Percentiles rank a stretch among this genome's conserved stretches.
phyloP scores from a whole-genome alignment of 30 jellyfish, hydroid and myxozoan species.

The Cassiopea andromeda region DNA sequence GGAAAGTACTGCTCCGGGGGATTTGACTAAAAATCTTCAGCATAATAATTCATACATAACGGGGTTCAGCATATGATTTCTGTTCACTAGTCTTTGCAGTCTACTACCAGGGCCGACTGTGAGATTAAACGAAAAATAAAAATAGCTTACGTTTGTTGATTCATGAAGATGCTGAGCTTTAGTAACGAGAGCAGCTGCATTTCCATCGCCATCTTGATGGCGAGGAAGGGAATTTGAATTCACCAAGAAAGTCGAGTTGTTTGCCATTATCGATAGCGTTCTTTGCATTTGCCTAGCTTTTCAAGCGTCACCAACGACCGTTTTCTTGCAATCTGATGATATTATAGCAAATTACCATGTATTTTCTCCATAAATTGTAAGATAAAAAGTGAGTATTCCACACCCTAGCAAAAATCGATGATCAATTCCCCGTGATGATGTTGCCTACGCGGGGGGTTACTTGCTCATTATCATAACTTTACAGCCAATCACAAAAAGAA shows the following conservation, averaged over 20 bases:
- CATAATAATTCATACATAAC: neutral
- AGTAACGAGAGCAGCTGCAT: conserved; percentile 49
- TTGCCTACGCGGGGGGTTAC: conserved; percentile 83
- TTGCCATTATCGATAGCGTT: conserved; percentile 25
- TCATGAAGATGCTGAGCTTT: conserved; percentile 38
- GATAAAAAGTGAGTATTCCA: conserved; percentile 35
- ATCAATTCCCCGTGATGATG: conserved; percentile 78
- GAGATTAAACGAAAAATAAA: neutral
- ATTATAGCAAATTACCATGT: neutral
- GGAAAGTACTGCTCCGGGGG: conserved; percentile 62
- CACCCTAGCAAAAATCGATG: conserved; percentile 52
- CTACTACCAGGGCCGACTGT: neutral
- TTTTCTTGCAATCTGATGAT: neutral
- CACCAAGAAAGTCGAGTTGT: conserved; percentile 21
- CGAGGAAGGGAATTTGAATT: conserved; percentile 62
- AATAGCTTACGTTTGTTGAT: conserved; percentile 30
- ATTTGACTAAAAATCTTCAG: conserved; percentile 19
- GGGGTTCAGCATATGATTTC: conserved; percentile 1
- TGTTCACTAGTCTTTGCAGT: neutral
- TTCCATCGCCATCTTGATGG: conserved; percentile 77
- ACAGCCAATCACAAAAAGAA: neutral
- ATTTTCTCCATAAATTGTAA: neutral
- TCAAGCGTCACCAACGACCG: neutral
- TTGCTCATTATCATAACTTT: conserved; percentile 48
- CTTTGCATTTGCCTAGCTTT: neutral